These are phyloP conservation scores for Neosalanx taihuensis DNA, from an alignment of 2,797 vertebrate species.

Conservation along the genomic window DNA sequence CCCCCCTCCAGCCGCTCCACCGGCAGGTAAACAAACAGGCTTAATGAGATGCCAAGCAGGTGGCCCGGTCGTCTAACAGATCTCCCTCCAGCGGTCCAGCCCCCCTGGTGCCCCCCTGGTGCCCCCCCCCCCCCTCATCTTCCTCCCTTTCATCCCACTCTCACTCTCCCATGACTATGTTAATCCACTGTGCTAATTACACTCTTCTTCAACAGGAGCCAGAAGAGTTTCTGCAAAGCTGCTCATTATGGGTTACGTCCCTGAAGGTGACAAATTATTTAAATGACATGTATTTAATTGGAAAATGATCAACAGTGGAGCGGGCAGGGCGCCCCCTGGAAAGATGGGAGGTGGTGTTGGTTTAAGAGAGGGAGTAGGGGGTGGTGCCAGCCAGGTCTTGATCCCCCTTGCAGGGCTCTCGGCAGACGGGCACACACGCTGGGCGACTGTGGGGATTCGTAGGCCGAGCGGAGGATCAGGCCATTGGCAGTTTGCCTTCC, in stretches of 20 bases:
- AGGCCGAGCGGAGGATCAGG: slow-evolving; percentile 11
- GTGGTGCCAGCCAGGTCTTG: neutral
- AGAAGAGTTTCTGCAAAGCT: slow-evolving; percentile 53
- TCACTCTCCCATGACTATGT: slow-evolving; percentile 45
- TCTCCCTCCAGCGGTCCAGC: slow-evolving; percentile 11
- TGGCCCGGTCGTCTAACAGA: neutral
- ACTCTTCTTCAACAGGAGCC: slow-evolving; percentile 41
- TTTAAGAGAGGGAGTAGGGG: neutral
- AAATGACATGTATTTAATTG: slow-evolving; percentile 67
- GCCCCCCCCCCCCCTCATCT: slow-evolving; percentile 15
- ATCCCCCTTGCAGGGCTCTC: neutral
- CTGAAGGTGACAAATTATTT: slow-evolving; percentile 62
- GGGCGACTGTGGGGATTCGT: neutral
- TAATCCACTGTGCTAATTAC: slow-evolving; percentile 62
- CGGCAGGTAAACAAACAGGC: slow-evolving; percentile 11
- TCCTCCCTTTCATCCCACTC: slow-evolving; percentile 35
- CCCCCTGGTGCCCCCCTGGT: slow-evolving; percentile 11
- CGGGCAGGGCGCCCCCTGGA: slow-evolving; percentile 15
- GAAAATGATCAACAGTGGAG: slow-evolving; percentile 52
- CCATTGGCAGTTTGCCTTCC: slow-evolving; percentile 1
- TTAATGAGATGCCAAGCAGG: slow-evolving; percentile 11
- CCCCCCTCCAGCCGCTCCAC: neutral
- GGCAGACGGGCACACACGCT: slow-evolving; percentile 12
- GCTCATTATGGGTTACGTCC: slow-evolving; percentile 51
- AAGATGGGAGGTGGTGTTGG: too few species aligned